Evolutionary conservation across 2,113 vertebrate genomes (phyloP).

Genomic region (Leucosticte australis): DNA sequence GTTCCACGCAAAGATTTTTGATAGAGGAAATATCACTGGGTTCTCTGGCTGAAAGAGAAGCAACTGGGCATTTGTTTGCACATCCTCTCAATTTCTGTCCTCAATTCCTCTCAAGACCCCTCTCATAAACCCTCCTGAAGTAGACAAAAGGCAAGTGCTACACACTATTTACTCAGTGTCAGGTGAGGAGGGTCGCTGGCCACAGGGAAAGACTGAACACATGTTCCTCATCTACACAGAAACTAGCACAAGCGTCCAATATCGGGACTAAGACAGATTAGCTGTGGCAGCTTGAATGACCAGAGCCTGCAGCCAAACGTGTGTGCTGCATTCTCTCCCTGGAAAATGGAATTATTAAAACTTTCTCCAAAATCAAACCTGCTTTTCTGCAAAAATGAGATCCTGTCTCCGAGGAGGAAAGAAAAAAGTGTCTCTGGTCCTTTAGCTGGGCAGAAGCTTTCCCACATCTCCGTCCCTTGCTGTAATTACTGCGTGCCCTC

Average conservation of each 20-base stretch:
- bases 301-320: background rate
- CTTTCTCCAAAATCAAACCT: background rate
- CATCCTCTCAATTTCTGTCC: background rate
- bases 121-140: slow-evolving; percentile 6
- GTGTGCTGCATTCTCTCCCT: background rate
- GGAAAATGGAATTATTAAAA: background rate
- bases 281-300: background rate
- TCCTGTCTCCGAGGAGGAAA: background rate
- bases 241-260: background rate
- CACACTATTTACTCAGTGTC: background rate
- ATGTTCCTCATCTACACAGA: background rate
- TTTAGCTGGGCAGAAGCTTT: background rate
- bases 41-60: background rate
- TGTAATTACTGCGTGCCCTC: background rate
- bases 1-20: background rate
- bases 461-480: background rate
- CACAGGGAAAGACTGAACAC: background rate
- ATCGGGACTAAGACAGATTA: background rate
- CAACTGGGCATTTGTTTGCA: background rate
- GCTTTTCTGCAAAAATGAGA: background rate
- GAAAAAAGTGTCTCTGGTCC: background rate
- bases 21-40: background rate
- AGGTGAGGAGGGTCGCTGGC: background rate
- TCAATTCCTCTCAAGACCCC: background rate
- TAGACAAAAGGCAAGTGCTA: slow-evolving; percentile 70